Evolutionary conservation across 2,888 invertebrate genomes (phyloP), one percentile per base, ranked within the genome.

Genomic region (Coecobrya sp.): DNA sequence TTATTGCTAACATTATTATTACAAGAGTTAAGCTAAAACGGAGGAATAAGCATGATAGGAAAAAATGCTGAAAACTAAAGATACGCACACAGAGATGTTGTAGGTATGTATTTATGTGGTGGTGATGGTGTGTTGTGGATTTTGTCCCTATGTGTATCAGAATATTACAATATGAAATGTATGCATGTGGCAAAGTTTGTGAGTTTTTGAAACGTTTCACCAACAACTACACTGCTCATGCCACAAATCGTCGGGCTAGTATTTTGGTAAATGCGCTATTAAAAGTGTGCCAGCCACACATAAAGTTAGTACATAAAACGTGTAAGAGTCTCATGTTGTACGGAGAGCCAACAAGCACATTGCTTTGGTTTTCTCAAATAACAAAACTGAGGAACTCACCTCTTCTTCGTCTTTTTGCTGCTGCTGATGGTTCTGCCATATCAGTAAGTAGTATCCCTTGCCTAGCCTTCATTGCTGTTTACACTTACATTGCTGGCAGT

Each of bases 231-330:
- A 52, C 87, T 79, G 79, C 87, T 82, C 89, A 89, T 89, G 82
- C 89, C 95, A 94, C 95, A 95, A 95, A 94, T 95, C 95, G 95
- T 95, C 95, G 81, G 65, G 49, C 68, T 65, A 62, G 89, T 81
- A 79, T 59, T 81, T 81, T 89, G 82, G 81, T 81, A 95, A 95
- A 95, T 95, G 95, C 94, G 95, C 95, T 95, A 95, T 95, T 95
- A 95, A 95, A 95, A 95, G 95, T 95, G 95, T 95, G 95, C 95
- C 95, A 95, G 95, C 88, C 81, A 89, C 68, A 81, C 82, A 89
- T 70, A 89, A 52, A 87, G 87, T 79, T 79, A 79, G 76, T 42
- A 76, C 25, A 76, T 49, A 62, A 81, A 79, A 79, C 36, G 88
- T 59, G 88, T 70, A 73, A 42, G 84, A 59, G 59, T 84, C 84